phyloP scores from a whole-genome alignment of 1,140 invertebrate genomes.

The Gerris buenoi region DNA sequence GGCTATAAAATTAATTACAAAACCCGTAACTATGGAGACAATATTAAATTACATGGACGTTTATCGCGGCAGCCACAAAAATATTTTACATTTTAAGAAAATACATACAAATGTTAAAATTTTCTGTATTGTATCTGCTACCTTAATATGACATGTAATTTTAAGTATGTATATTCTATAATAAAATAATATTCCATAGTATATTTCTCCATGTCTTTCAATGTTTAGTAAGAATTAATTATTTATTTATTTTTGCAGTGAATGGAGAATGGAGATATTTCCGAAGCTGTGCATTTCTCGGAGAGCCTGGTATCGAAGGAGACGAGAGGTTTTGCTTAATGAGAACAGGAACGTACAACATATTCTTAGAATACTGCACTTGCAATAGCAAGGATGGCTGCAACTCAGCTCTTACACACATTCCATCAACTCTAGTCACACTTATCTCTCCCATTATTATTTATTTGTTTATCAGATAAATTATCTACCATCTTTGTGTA shows the following conservation, averaged over 20 bases:
- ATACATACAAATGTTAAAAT: too few species aligned
- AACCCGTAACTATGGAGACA: too few species aligned
- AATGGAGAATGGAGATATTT: conserved; percentile 82
- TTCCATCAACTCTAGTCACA: conserved; percentile 7
- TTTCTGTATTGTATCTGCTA: too few species aligned
- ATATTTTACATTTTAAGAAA: too few species aligned
- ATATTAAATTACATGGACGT: too few species aligned
- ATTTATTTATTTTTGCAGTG: conserved; percentile 44
- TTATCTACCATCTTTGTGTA: not conserved
- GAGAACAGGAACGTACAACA: conserved; percentile 80
- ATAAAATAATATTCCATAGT: too few species aligned
- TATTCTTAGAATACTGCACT: conserved; percentile 85
- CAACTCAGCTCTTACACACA: conserved; percentile 40
- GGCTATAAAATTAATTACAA: too few species aligned
- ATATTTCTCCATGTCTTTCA: too few species aligned
- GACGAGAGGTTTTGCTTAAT: conserved; percentile 83
- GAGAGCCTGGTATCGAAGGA: conserved; percentile 73
- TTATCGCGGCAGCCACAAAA: too few species aligned
- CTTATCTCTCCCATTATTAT: not conserved
- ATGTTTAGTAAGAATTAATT: too few species aligned
- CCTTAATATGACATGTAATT: too few species aligned
- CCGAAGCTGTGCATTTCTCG: conserved; percentile 73
- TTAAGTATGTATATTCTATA: too few species aligned
- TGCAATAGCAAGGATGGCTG: conserved; percentile 86
- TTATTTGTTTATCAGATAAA: not conserved